Conservation (phyloP, 1,140 invertebrate genomes). For the Tetragnatha versicolor region DNA sequence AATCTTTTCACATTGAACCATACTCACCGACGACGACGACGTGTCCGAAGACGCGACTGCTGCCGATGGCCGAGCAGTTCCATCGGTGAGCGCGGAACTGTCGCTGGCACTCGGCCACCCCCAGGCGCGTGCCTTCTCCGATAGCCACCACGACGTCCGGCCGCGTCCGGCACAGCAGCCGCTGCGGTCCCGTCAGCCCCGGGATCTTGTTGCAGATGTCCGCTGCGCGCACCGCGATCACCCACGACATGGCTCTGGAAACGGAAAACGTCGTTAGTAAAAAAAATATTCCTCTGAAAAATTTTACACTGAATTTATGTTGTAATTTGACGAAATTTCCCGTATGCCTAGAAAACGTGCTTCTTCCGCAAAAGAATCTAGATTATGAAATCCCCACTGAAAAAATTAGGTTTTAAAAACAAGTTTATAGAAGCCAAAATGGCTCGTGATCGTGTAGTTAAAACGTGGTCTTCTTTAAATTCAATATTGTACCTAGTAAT, state of each 20-base stretch:
- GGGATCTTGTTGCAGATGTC: conserved; percentile 61
- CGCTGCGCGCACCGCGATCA: conserved; percentile 59
- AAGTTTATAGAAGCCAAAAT: too few relatives aligned
- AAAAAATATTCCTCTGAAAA: too few relatives aligned
- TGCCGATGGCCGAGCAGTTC: conserved; percentile 77
- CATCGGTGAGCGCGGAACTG: conserved; percentile 87
- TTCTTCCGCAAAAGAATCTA: too few relatives aligned
- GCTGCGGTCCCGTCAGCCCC: conserved; percentile 66
- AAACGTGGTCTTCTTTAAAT: too few relatives aligned
- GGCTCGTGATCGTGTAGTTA: too few relatives aligned
- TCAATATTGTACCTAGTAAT: too few relatives aligned
- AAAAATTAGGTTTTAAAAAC: too few relatives aligned
- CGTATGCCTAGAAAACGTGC: too few relatives aligned
- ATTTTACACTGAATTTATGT: too few relatives aligned
- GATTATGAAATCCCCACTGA: too few relatives aligned
- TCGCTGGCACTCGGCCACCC: conserved; percentile 81
- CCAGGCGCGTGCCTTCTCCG: conserved; percentile 64
- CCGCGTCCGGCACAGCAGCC: conserved; percentile 67
- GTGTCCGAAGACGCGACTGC: conserved; percentile 65
- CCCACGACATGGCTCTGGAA: conserved; percentile 50
- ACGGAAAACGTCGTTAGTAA: not conserved
- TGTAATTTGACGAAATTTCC: too few relatives aligned
- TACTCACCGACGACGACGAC: conserved; percentile 69
- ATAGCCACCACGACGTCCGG: conserved; percentile 67
- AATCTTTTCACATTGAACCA: not conserved